These are phyloP conservation scores for Agrotis ipsilon DNA, from an alignment of 2,888 invertebrate species.

Conservation along the genomic window DNA sequence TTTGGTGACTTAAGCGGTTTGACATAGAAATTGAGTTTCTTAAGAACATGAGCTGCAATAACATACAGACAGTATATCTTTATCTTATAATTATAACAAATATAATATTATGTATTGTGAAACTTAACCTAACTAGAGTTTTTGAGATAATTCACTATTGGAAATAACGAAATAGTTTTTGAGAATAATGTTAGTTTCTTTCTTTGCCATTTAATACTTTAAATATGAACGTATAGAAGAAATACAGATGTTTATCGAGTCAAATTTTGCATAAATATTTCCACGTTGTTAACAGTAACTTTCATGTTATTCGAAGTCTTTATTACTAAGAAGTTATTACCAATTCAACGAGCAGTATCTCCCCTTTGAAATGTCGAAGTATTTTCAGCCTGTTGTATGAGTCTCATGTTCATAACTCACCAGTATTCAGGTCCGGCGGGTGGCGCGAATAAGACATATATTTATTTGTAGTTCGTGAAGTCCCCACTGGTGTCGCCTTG, in stretches of 20 bases:
- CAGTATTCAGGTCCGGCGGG: no score
- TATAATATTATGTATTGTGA: conserved; percentile 3
- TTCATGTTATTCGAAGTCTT: no score
- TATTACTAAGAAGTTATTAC: no score
- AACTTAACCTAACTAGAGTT: conserved; percentile 7
- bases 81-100: conserved; percentile 17
- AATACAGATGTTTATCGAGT: background rate
- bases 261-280: background rate
- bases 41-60: conserved; percentile 6
- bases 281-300: background rate
- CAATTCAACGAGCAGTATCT: no score
- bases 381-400: no score
- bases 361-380: no score
- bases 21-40: background rate
- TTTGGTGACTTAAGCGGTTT: no score
- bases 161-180: background rate
- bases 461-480: no score
- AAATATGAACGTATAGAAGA: no score
- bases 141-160: background rate
- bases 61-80: background rate
- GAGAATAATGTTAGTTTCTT: background rate
- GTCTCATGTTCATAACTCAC: background rate
- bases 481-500: no score
- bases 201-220: no score
- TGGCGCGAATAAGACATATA: no score